Evolutionary conservation across 1,140 invertebrate genomes (phyloP).

Genomic region (Drosophila murphyi): DNA sequence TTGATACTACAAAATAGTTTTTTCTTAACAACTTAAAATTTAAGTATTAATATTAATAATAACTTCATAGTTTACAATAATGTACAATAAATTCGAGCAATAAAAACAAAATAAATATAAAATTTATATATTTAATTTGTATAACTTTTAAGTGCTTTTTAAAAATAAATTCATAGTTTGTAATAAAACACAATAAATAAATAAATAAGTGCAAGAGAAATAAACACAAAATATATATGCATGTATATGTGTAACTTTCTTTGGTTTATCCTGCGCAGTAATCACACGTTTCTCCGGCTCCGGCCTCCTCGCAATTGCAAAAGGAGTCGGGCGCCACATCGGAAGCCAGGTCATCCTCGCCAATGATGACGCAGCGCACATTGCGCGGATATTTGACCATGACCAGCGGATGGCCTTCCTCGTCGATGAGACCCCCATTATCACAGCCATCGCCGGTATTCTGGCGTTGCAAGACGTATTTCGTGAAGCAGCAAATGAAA

Average conservation of each 20-base stretch:
- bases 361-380: slow-evolving; percentile 57
- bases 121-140: neutral
- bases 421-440: slow-evolving; percentile 58
- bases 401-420: slow-evolving; percentile 66
- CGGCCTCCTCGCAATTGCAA: slow-evolving; percentile 54
- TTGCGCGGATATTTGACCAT: slow-evolving; percentile 69
- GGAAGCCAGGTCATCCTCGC: slow-evolving; percentile 65
- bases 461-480: slow-evolving; percentile 63
- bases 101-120: too few species aligned
- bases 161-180: neutral
- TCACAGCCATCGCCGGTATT: slow-evolving; percentile 55
- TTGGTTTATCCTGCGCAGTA: slow-evolving; percentile 31
- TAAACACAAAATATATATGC: slow-evolving; percentile 24
- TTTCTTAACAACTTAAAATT: too few species aligned
- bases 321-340: slow-evolving; percentile 57
- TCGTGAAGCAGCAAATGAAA: slow-evolving; percentile 64
- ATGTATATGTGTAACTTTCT: neutral
- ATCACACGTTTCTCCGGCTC: slow-evolving; percentile 22
- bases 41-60: too few species aligned
- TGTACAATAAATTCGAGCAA: too few species aligned
- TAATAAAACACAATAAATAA: neutral
- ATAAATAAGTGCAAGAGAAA: slow-evolving; percentile 30
- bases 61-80: too few species aligned
- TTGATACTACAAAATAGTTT: too few species aligned
- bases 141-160: neutral